phyloP scores from a whole-genome alignment of 2,888 invertebrate genomes.

The Drosophila kuntzei region DNA sequence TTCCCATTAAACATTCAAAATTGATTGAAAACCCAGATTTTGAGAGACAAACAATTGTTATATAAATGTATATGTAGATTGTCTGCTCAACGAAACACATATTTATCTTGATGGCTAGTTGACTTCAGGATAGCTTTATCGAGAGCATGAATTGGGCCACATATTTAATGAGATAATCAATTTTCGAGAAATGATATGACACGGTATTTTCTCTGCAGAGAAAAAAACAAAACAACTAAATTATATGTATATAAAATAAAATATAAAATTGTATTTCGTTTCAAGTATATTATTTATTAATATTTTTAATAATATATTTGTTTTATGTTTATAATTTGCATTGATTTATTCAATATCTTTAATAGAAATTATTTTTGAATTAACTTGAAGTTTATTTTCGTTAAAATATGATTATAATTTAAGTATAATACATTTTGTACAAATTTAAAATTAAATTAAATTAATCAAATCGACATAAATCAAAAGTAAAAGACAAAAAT shows the following conservation, averaged over 20 bases:
- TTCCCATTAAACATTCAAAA: neutral
- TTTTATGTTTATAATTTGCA: constrained; percentile 18
- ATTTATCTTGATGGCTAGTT: neutral
- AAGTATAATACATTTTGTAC: constrained; percentile 85
- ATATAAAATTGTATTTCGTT: constrained; percentile 1
- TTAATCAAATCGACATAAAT: constrained; percentile 56
- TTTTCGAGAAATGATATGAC: neutral
- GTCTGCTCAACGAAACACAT: neutral
- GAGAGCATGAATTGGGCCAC: too few species aligned
- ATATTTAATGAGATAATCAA: too few species aligned
- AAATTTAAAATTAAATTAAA: constrained; percentile 81
- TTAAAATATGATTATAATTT: constrained; percentile 77
- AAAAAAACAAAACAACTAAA: constrained; percentile 2
- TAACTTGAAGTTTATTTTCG: constrained; percentile 74
- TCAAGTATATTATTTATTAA: constrained; percentile 24
- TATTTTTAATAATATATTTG: constrained; percentile 10
- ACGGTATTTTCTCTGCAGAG: neutral
- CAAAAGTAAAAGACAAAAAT: constrained; percentile 55
- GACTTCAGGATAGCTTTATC: neutral
- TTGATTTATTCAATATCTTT: constrained; percentile 33
- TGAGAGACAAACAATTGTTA: neutral
- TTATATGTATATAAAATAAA: constrained; percentile 3
- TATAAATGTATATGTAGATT: neutral
- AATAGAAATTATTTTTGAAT: constrained; percentile 37
- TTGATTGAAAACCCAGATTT: neutral